Percentiles rank a stretch among this genome's conserved stretches.
phyloP scores from a whole-genome alignment of 2,113 vertebrate genomes.

The Dromas ardeola region DNA sequence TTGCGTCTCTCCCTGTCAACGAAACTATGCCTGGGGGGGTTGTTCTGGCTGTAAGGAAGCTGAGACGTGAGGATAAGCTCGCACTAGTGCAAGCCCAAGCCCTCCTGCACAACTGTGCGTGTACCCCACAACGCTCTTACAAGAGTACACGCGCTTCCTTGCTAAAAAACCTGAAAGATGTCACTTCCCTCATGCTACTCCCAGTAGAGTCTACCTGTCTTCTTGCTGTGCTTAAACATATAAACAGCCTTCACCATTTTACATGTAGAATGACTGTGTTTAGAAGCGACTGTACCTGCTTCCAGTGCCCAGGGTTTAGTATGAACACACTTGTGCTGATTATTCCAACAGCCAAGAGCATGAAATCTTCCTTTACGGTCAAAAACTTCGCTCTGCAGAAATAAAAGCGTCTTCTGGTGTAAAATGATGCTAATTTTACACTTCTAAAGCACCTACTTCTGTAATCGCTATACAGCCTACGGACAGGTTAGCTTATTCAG shows the following conservation, averaged over 20 bases:
- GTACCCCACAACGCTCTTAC: fast-evolving
- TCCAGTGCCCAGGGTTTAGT: conserved; percentile 74
- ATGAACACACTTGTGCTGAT: conserved; percentile 88
- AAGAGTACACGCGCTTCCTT: fast-evolving
- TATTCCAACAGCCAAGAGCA: conserved; percentile 89
- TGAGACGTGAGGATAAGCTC: not conserved
- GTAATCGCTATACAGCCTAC: not conserved
- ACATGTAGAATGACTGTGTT: fast-evolving
- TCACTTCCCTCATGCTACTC: not conserved
- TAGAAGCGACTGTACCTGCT: conserved; percentile 75
- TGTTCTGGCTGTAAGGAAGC: not conserved
- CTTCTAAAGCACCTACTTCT: not conserved
- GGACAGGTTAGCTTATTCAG: fast-evolving
- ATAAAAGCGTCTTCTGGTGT: conserved; percentile 1
- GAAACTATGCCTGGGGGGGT: fast-evolving
- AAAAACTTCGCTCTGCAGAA: conserved; percentile 85
- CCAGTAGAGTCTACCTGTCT: not conserved
- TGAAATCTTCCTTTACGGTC: conserved; percentile 89
- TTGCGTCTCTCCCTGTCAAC: not conserved
- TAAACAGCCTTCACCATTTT: fast-evolving
- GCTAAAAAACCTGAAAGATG: not conserved
- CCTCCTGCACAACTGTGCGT: fast-evolving
- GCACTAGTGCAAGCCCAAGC: not conserved
- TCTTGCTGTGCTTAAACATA: not conserved
- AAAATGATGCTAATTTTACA: not conserved